A percentile compares a stretch with the other conserved stretches of the same genome.
These are phyloP conservation scores for Coenonympha glycerion DNA, from an alignment of 2,888 invertebrate genomes.

Conservation along the genomic window DNA sequence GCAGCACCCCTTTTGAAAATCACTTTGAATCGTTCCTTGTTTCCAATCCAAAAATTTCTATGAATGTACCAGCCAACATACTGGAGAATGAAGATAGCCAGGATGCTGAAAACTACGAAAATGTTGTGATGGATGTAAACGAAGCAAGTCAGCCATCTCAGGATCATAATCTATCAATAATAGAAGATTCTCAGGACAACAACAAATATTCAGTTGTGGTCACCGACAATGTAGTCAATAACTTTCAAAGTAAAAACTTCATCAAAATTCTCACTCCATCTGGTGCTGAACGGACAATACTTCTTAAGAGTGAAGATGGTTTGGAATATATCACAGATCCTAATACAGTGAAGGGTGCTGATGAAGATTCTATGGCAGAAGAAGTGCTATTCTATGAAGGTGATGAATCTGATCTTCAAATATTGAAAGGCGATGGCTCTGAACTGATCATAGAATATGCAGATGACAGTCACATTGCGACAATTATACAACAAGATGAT, in stretches of 20 bases:
- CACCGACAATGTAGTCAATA: slow-evolving; percentile 32
- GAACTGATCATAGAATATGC: slow-evolving; percentile 68
- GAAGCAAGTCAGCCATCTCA: slow-evolving; percentile 37
- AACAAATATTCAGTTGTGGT: slow-evolving; percentile 21
- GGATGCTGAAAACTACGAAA: slow-evolving; percentile 41
- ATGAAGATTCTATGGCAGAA: slow-evolving; percentile 46
- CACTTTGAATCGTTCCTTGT: slow-evolving; percentile 58
- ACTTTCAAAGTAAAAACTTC: slow-evolving; percentile 41
- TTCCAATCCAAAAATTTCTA: slow-evolving; percentile 51
- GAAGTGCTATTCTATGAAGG: slow-evolving; percentile 67
- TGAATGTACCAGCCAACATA: slow-evolving; percentile 65
- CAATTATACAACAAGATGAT: slow-evolving; percentile 61
- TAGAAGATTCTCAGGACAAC: slow-evolving; percentile 33
- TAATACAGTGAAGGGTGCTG: slow-evolving; percentile 43
- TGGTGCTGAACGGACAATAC: slow-evolving; percentile 51
- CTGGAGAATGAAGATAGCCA: slow-evolving; percentile 64
- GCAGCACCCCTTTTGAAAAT: slow-evolving; percentile 42
- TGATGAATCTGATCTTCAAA: slow-evolving; percentile 62
- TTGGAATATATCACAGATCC: slow-evolving; percentile 55
- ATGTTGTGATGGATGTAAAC: slow-evolving; percentile 43
- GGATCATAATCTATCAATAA: slow-evolving; percentile 32
- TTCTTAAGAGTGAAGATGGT: slow-evolving; percentile 50
- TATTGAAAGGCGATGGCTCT: slow-evolving; percentile 63
- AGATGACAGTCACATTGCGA: slow-evolving; percentile 60
- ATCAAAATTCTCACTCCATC: slow-evolving; percentile 59